A percentile compares a stretch with the other conserved stretches of the same genome.
These are phyloP conservation scores for Dryas iulia DNA, from an alignment of 1,140 invertebrate genomes.

Conservation along the genomic window DNA sequence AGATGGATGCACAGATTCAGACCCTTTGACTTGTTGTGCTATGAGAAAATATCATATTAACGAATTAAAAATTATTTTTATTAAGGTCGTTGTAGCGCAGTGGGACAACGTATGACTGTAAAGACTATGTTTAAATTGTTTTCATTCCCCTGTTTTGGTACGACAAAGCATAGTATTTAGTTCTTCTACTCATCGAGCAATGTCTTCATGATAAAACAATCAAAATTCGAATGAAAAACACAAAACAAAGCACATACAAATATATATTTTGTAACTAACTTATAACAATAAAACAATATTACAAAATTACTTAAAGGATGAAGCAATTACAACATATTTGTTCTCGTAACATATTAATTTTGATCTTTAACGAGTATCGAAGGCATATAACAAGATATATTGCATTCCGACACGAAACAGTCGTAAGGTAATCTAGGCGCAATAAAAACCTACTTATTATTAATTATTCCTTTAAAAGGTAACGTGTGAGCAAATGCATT, in stretches of 20 bases:
- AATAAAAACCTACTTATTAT: slow-evolving; percentile 17
- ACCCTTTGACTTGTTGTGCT: slow-evolving; percentile 50
- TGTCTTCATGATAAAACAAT: too few relatives aligned
- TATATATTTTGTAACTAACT: not conserved
- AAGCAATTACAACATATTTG: slow-evolving; percentile 14
- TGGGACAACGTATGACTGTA: not conserved
- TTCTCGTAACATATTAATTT: slow-evolving; percentile 3
- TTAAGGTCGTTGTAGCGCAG: not conserved
- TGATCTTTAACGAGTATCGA: slow-evolving; percentile 9
- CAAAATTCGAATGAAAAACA: too few relatives aligned
- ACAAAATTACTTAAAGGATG: not conserved
- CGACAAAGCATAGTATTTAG: too few relatives aligned
- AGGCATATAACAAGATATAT: slow-evolving; percentile 29
- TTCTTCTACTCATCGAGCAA: too few relatives aligned
- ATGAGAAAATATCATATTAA: slow-evolving; percentile 48
- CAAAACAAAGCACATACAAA: too few relatives aligned
- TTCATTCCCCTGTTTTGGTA: too few relatives aligned
- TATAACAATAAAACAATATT: not conserved
- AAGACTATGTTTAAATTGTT: too few relatives aligned
- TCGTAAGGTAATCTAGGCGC: slow-evolving; percentile 1
- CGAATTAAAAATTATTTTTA: slow-evolving; percentile 10
- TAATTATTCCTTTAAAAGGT: slow-evolving; percentile 33
- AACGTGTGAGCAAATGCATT: slow-evolving; percentile 23
- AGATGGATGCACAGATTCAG: slow-evolving; percentile 50
- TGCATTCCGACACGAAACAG: slow-evolving; percentile 35